Evolutionary conservation across 2,113 vertebrate genomes (phyloP).

Genomic region (Oophaga pumilio): DNA sequence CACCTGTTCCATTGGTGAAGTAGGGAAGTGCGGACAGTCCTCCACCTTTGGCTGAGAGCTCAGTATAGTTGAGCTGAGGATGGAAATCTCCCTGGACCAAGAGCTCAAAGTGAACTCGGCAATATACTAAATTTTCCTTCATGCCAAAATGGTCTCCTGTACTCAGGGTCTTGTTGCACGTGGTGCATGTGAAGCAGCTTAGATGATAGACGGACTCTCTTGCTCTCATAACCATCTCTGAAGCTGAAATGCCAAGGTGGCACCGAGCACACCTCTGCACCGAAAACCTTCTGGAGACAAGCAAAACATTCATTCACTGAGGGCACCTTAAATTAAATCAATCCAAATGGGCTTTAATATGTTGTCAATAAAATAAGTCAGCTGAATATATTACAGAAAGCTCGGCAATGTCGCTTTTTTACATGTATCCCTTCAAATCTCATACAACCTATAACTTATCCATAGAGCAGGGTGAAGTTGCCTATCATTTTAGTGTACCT

Average conservation of each 20-base stretch:
- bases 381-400: neutral
- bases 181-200: conserved; percentile 98
- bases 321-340: neutral
- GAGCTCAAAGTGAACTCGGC: conserved; percentile 94
- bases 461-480: neutral
- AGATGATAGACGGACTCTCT: conserved; percentile 98
- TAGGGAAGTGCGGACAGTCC: conserved; percentile 86
- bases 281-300: conserved; percentile 98
- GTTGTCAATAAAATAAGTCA: neutral
- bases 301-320: conserved; percentile 56
- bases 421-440: neutral
- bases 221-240: conserved; percentile 98
- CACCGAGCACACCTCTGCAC: conserved; percentile 99
- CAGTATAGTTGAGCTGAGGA: conserved; percentile 92
- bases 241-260: conserved; percentile 98
- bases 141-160: conserved; percentile 98
- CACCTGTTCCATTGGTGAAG: conserved; percentile 90
- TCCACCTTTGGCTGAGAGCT: conserved; percentile 92
- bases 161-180: conserved; percentile 96
- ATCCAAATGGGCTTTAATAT: neutral
- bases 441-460: neutral
- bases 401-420: too few species aligned
- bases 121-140: conserved; percentile 98
- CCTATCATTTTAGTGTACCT: neutral
- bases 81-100: conserved; percentile 93